Evolutionary conservation across 2,797 vertebrate species (phyloP).

Genomic region (Toxotes lorentzi): DNA sequence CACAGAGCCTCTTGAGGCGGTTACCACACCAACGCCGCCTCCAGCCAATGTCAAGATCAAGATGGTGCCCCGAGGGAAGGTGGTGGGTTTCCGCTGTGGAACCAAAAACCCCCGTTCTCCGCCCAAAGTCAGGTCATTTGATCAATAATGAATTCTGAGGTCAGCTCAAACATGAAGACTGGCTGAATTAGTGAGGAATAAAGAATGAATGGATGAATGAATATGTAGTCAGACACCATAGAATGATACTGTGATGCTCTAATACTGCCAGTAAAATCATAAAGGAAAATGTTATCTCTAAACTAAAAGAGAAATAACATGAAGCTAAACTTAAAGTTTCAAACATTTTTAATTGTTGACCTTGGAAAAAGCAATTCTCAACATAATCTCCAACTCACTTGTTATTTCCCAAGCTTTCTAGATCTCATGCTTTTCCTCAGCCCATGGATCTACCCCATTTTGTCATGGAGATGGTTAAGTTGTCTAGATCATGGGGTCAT

Average conservation of each 20-base stretch:
- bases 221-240: background rate
- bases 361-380: too few relatives aligned
- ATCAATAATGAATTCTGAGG: accelerated
- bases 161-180: background rate
- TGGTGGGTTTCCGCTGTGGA: slow-evolving; percentile 88
- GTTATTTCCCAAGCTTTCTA: background rate
- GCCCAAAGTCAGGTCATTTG: slow-evolving; percentile 85
- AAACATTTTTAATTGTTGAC: too few relatives aligned
- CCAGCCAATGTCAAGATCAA: slow-evolving; percentile 83
- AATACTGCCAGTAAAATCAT: too few relatives aligned
- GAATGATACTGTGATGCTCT: background rate
- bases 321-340: background rate
- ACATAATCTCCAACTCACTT: background rate
- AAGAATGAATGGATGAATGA: too few relatives aligned
- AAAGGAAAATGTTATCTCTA: too few relatives aligned
- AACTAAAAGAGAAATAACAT: background rate
- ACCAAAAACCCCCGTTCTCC: slow-evolving; percentile 70
- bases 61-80: slow-evolving; percentile 84
- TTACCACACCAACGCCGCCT: slow-evolving; percentile 73
- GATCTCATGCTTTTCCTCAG: background rate
- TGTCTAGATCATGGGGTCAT: background rate
- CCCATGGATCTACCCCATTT: background rate
- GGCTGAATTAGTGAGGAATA: background rate
- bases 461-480: background rate
- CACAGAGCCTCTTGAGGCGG: slow-evolving; percentile 80